These are phyloP conservation scores for Alexandromys fortis DNA, from an alignment of 2,113 vertebrate genomes.

Conservation along the genomic window DNA sequence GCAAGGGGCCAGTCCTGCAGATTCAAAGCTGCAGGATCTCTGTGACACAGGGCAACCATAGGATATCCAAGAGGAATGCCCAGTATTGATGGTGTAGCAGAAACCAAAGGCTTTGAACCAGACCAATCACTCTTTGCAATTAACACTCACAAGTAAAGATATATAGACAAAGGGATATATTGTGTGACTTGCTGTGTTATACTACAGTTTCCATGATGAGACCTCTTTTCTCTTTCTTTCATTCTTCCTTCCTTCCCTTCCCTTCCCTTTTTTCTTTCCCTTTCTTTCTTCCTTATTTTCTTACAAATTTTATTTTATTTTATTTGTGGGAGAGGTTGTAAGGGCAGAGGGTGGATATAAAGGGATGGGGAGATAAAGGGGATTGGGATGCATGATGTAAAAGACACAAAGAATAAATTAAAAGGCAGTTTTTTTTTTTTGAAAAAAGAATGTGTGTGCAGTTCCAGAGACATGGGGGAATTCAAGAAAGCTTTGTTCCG, in stretches of 20 bases:
- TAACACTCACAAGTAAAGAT: neutral
- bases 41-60: neutral
- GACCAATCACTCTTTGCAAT: neutral
- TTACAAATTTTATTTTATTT: neutral
- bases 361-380: neutral
- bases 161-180: neutral
- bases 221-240: neutral
- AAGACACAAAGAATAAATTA: neutral
- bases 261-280: too few relatives aligned
- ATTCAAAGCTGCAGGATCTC: neutral
- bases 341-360: neutral
- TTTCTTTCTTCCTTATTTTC: neutral
- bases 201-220: neutral
- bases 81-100: neutral
- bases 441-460: neutral
- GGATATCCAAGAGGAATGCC: neutral
- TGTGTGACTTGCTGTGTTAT: neutral
- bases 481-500: neutral
- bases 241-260: rapidly evolving
- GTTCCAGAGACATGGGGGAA: neutral
- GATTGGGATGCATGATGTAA: neutral
- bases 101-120: neutral
- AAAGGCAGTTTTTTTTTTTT: neutral
- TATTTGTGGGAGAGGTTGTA: neutral
- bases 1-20: neutral